These are phyloP conservation scores for Drosophila parthenogenetica DNA, from an alignment of 2,888 invertebrate species.

Conservation along the genomic window DNA sequence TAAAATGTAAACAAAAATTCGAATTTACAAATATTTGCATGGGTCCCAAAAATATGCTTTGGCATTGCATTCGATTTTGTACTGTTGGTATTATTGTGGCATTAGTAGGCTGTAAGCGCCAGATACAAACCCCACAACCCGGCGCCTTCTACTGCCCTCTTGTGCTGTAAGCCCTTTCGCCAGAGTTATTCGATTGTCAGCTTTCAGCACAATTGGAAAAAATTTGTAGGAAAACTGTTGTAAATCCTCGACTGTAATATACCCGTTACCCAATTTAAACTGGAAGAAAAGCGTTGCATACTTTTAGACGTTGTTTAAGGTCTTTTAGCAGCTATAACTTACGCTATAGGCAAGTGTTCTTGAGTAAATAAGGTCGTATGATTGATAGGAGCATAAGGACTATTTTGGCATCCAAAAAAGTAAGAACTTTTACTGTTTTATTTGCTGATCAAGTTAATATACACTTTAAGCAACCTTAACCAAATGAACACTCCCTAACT, in stretches of 20 bases:
- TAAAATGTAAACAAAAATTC: conserved; percentile 77
- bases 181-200: conserved; percentile 51
- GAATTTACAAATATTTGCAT: conserved; percentile 72
- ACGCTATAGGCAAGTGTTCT: neutral
- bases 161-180: neutral
- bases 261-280: neutral
- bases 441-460: too few relatives aligned
- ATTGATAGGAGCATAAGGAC: too few relatives aligned
- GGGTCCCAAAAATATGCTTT: conserved; percentile 64
- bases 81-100: conserved; percentile 28
- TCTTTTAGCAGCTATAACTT: neutral
- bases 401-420: too few relatives aligned
- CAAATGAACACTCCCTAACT: too few relatives aligned
- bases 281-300: neutral
- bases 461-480: too few relatives aligned
- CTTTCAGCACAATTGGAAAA: conserved; percentile 71
- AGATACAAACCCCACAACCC: conserved; percentile 9
- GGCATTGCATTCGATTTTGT: conserved; percentile 36
- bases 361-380: too few relatives aligned
- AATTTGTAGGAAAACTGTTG: neutral
- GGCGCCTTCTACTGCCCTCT: neutral
- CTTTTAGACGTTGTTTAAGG: neutral
- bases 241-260: neutral
- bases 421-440: too few relatives aligned
- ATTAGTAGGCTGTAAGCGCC: conserved; percentile 56